A percentile compares a stretch with the other conserved stretches of the same genome.
Evolutionary conservation across 2,888 invertebrate species (phyloP).

Genomic region (Leucophora obtusa): DNA sequence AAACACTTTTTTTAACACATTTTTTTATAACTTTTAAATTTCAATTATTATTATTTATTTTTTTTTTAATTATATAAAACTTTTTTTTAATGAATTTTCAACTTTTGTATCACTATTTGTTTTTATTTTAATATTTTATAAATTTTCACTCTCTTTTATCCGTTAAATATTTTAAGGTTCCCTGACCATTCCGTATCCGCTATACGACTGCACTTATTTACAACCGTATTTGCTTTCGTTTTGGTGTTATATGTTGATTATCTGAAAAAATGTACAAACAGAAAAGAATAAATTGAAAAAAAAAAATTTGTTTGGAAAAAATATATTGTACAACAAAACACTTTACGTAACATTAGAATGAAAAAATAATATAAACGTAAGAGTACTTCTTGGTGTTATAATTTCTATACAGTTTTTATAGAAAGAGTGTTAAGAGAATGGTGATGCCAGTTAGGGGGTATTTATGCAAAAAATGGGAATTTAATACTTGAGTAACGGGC

Average conservation of each 20-base stretch:
- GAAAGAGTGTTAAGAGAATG: neutral
- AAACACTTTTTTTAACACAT: constrained; percentile 10
- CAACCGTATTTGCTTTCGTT: constrained; percentile 54
- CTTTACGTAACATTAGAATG: constrained; percentile 56
- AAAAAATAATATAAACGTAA: constrained; percentile 17
- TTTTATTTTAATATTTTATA: neutral
- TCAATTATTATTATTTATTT: constrained; percentile 9
- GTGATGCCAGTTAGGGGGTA: neutral
- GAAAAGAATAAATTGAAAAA: constrained; percentile 32
- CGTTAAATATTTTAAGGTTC: constrained; percentile 34
- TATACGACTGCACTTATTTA: constrained; percentile 55
- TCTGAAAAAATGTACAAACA: constrained; percentile 54
- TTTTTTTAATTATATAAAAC: constrained; percentile 14
- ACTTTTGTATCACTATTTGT: constrained; percentile 23
- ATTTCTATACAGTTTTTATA: neutral
- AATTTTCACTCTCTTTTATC: constrained; percentile 21
- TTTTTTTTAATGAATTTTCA: constrained; percentile 21
- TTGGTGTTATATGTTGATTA: constrained; percentile 65
- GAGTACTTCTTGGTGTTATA: constrained; percentile 14
- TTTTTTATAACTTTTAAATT: constrained; percentile 21
- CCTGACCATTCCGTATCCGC: constrained; percentile 44
- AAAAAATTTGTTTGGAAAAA: constrained; percentile 60
- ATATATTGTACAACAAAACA: constrained; percentile 51
- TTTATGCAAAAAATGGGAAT: neutral
- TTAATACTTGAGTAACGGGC: neutral